Base-by-base conservation (phyloP, 2,888 invertebrate species). In the Pachydiplax longipennis region DNA sequence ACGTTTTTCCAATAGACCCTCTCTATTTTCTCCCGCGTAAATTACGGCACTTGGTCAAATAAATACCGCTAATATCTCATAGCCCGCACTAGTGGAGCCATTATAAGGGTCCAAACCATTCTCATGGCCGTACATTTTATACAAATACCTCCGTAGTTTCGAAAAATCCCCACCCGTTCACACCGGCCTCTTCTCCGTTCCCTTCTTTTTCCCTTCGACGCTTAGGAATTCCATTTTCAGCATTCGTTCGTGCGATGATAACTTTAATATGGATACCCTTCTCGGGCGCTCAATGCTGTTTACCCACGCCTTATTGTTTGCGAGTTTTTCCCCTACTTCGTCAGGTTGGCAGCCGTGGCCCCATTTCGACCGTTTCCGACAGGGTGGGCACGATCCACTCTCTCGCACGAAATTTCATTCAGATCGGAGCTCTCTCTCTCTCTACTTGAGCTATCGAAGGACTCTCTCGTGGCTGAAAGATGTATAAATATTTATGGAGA, bases 321-420 rank as follows among this genome's bases (percentile, higher is more conserved):
- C 25, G 31, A 10, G 73, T 13, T 18, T 22, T 65, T 65, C 22
- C n/a, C n/a, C n/a, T 65, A 65, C 25, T 61, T 31, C 25, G 73
- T 73, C 73, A 31, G 25, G 73, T 73, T 73, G 73, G 73, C 31
- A 31, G 25, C 73, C 13, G 2, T 73, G 73, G 25, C 13, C 73
- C 73, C 65, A 65, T 65, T 65, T 65, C 65, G 65, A 22, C 22
- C 73, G 73, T 25, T 73, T 73, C 73, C 73, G 25, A 73, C 25
- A 73, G 22, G 83, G n/a, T n/a, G 61, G n/a, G 83, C 58, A 87
- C 53, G 58, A 58, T 58, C 83, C 83, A 83, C 35, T 83, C 58
- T 22, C 83, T 83, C 83, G 58, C 83, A 58, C 87, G 61, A 65
- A 87, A 87, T 87, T 87, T 87, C 87, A 87, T 87, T 37, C 87